Evolutionary conservation across 2,888 invertebrate genomes (phyloP).

Genomic region (Trichopria drosophilae): DNA sequence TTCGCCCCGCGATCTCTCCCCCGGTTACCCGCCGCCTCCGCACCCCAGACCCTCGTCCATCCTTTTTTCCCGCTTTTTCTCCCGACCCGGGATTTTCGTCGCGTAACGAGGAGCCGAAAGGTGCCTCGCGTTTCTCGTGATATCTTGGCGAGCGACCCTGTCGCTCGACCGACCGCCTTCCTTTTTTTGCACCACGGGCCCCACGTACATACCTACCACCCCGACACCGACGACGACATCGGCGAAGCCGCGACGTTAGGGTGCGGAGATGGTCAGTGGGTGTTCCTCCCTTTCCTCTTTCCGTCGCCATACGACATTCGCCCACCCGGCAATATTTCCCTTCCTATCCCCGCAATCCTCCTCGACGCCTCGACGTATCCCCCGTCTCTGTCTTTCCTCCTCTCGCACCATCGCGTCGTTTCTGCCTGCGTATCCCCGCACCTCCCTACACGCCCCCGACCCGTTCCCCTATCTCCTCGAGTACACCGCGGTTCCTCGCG

Average conservation of each 20-base stretch:
- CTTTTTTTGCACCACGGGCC: constrained; percentile 28
- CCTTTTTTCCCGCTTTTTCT: constrained; percentile 33
- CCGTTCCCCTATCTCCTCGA: too few species aligned
- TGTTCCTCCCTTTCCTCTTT: constrained; percentile 13
- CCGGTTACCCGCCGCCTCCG: constrained; percentile 21
- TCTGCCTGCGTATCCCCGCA: too few species aligned
- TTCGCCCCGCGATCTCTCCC: too few species aligned
- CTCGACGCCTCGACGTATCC: too few species aligned
- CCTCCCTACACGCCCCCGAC: too few species aligned
- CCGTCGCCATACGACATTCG: too few species aligned
- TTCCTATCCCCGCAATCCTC: too few species aligned
- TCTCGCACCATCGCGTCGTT: constrained; percentile 4
- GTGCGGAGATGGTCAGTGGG: constrained; percentile 16
- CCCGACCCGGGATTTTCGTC: constrained; percentile 32
- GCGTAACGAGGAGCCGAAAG: constrained; percentile 32
- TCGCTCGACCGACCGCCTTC: constrained; percentile 26
- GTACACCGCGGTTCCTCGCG: constrained; percentile 24
- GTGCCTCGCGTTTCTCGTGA: too few species aligned
- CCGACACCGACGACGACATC: constrained; percentile 11
- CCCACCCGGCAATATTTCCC: constrained; percentile 8
- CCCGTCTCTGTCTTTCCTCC: constrained; percentile 15
- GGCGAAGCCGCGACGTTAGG: background rate
- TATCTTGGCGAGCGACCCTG: too few species aligned
- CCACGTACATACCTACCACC: constrained; percentile 34
- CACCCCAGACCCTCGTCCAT: constrained; percentile 11